phyloP scores from a whole-genome alignment of 2,797 vertebrate species.

The Buceros bicornis region DNA sequence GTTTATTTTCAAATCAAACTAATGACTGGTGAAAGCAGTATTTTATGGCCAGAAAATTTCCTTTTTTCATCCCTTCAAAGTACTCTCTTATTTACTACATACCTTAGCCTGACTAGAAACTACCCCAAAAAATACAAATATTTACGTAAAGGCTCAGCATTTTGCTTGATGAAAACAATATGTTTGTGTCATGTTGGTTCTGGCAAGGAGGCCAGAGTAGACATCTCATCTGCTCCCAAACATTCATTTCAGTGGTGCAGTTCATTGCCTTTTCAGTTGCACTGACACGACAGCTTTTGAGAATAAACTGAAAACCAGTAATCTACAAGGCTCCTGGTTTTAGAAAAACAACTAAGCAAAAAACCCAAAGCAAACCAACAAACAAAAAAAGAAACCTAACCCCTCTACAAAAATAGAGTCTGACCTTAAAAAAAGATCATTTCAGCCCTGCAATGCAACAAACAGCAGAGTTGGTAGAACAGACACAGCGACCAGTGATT shows the following conservation, averaged over 20 bases:
- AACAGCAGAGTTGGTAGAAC: not conserved
- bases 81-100: not conserved
- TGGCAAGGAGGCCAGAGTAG: constrained; percentile 4
- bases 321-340: not conserved
- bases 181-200: not conserved
- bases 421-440: not conserved
- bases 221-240: not conserved
- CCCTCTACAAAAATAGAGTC: not conserved
- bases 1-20: not conserved
- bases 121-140: not conserved
- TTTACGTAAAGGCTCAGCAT: constrained; percentile 14
- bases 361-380: not conserved
- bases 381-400: not conserved
- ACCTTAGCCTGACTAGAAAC: not conserved
- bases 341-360: not conserved
- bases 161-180: constrained; percentile 13
- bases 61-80: not conserved
- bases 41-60: not conserved
- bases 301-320: not conserved
- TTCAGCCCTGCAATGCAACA: not conserved
- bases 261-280: not conserved
- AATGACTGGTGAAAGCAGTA: not conserved
- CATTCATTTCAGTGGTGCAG: not conserved
- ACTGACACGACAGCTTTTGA: not conserved
- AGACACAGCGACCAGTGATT: not conserved